These are phyloP conservation scores for Brachypteracias leptosomus DNA, from an alignment of 2,113 vertebrate genomes.

Conservation along the genomic window DNA sequence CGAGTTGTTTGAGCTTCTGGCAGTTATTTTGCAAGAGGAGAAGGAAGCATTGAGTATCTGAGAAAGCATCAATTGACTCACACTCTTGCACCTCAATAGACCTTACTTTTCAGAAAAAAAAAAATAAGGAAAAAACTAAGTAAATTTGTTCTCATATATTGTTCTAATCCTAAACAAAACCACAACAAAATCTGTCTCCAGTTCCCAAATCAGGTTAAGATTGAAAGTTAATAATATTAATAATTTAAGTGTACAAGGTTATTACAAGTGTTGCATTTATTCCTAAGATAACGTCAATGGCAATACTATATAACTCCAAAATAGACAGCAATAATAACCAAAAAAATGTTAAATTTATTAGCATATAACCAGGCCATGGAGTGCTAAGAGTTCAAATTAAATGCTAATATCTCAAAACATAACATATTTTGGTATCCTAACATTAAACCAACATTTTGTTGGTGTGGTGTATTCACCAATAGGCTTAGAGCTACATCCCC, in stretches of 20 bases:
- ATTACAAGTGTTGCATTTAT: background rate
- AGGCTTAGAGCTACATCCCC: background rate
- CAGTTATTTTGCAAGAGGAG: background rate
- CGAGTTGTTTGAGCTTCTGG: background rate
- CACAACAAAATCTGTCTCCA: background rate
- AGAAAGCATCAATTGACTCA: background rate
- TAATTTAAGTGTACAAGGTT: background rate
- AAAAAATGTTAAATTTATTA: background rate
- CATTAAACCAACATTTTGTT: background rate
- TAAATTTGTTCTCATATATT: background rate
- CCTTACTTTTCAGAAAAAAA: background rate
- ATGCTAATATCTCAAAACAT: background rate
- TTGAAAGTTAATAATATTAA: background rate
- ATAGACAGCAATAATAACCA: background rate
- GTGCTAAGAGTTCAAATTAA: background rate
- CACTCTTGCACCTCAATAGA: rapidly evolving
- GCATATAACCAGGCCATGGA: background rate
- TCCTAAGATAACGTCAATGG: background rate
- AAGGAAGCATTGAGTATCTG: background rate
- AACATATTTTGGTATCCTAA: background rate
- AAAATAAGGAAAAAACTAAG: background rate
- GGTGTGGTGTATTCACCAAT: background rate
- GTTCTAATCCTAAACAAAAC: background rate
- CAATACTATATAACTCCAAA: background rate
- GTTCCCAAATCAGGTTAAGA: background rate